phyloP scores from a whole-genome alignment of 2,113 vertebrate genomes.

The Propithecus coquereli region DNA sequence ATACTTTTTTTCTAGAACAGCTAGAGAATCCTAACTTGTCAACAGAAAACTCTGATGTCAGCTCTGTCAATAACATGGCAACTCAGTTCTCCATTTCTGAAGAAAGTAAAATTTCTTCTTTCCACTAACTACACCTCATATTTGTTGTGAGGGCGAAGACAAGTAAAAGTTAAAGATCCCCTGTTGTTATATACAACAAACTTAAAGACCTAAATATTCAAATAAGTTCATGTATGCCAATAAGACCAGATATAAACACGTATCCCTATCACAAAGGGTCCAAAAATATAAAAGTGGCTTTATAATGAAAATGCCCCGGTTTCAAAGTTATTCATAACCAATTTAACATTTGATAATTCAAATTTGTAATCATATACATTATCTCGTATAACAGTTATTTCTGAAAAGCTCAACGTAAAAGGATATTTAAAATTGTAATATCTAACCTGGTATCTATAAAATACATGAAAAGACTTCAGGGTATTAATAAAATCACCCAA shows the following conservation, averaged over 20 bases:
- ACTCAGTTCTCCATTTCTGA: not conserved
- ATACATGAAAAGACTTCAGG: not conserved
- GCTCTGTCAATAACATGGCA: not conserved
- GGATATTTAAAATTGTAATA: not conserved
- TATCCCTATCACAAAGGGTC: not conserved
- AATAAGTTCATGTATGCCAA: not conserved
- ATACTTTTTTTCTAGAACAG: not conserved
- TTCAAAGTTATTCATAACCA: not conserved
- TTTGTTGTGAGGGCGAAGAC: not conserved
- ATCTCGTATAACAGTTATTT: not conserved
- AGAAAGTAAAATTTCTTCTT: not conserved
- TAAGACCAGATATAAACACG: not conserved
- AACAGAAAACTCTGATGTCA: not conserved
- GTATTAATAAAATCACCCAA: not conserved
- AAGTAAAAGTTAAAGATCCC: not conserved
- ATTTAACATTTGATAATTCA: not conserved
- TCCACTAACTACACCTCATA: not conserved
- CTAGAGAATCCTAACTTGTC: not conserved
- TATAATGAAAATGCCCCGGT: not conserved
- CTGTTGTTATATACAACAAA: not conserved
- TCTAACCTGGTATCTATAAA: not conserved
- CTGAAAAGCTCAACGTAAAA: not conserved
- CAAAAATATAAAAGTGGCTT: not conserved
- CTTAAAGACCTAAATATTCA: not conserved
- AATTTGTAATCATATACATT: not conserved